Conservation (phyloP, 2,797 vertebrate species). For the Thunnus albacares region DNA sequence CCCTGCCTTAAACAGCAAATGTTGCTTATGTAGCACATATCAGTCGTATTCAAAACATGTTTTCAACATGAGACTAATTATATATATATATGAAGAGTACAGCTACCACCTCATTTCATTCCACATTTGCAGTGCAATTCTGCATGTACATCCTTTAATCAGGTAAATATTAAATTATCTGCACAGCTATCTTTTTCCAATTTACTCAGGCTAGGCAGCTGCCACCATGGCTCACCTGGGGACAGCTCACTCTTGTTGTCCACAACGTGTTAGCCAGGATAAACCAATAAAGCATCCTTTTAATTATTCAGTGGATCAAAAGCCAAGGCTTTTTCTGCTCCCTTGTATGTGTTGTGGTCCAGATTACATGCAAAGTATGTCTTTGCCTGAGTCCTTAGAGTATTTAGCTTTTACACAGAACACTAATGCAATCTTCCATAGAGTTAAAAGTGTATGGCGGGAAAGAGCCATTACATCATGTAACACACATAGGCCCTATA, state of each 20-base stretch:
- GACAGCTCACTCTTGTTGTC: conserved; percentile 75
- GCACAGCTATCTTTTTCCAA: conserved; percentile 65
- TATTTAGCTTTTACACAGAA: conserved; percentile 57
- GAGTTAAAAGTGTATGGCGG: conserved; percentile 66
- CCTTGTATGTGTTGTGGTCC: conserved; percentile 63
- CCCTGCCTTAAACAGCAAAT: conserved; percentile 11
- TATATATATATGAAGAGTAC: background rate
- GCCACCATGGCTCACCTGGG: conserved; percentile 76
- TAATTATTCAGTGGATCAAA: conserved; percentile 83
- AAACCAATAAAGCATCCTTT: conserved; percentile 80
- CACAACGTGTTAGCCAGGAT: conserved; percentile 67
- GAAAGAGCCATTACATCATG: conserved; percentile 66
- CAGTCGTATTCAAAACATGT: background rate
- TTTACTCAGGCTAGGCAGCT: conserved; percentile 67
- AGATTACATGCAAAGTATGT: conserved; percentile 55
- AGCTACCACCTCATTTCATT: conserved; percentile 17
- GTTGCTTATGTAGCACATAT: background rate
- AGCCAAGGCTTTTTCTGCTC: conserved; percentile 54
- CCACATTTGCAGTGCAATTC: conserved; percentile 17
- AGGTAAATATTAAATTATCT: conserved; percentile 43
- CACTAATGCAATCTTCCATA: conserved; percentile 60
- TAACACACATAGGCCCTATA: conserved; percentile 59
- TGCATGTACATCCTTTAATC: conserved; percentile 38
- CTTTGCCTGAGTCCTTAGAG: conserved; percentile 45
- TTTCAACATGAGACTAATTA: conserved; percentile 17